Evolutionary conservation across 2,888 invertebrate genomes (phyloP).

Genomic region (Epinotia demarniana): DNA sequence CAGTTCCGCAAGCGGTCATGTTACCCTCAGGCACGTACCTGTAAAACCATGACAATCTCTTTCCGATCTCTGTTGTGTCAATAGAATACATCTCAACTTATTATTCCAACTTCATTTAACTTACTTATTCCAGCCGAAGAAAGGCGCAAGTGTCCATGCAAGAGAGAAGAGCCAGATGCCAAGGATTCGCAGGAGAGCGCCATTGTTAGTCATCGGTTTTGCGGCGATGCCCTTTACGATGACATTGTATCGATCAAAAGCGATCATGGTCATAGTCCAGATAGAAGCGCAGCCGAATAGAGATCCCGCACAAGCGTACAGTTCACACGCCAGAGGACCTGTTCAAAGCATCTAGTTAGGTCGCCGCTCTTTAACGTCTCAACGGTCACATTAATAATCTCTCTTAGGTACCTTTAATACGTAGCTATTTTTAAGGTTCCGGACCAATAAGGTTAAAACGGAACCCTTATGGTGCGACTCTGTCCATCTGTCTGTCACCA

Average conservation of each 20-base stretch:
- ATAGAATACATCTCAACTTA: not conserved
- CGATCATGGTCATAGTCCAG: constrained; percentile 97
- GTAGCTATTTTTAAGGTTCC: no score
- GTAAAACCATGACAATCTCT: constrained; percentile 44
- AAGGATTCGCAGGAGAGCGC: constrained; percentile 90
- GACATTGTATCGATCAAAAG: constrained; percentile 96
- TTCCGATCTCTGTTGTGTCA: not conserved
- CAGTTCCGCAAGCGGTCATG: constrained; percentile 96
- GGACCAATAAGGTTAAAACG: no score
- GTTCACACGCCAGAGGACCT: constrained; percentile 93
- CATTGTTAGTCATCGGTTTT: constrained; percentile 92
- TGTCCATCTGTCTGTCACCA: no score
- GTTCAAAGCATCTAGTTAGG: constrained; percentile 22
- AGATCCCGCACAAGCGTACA: constrained; percentile 95
- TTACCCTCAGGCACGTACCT: constrained; percentile 97
- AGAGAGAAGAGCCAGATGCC: constrained; percentile 91
- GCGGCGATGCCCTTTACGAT: constrained; percentile 96
- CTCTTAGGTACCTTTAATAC: no score
- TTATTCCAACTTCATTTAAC: not conserved
- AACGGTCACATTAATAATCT: not conserved
- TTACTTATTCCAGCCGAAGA: constrained; percentile 94
- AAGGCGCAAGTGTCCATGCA: constrained; percentile 92
- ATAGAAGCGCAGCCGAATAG: constrained; percentile 96
- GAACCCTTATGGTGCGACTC: no score
- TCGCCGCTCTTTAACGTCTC: not conserved